These are phyloP conservation scores for Entomobrya multifasciata DNA, from an alignment of 2,888 invertebrate species.

Conservation along the genomic window DNA sequence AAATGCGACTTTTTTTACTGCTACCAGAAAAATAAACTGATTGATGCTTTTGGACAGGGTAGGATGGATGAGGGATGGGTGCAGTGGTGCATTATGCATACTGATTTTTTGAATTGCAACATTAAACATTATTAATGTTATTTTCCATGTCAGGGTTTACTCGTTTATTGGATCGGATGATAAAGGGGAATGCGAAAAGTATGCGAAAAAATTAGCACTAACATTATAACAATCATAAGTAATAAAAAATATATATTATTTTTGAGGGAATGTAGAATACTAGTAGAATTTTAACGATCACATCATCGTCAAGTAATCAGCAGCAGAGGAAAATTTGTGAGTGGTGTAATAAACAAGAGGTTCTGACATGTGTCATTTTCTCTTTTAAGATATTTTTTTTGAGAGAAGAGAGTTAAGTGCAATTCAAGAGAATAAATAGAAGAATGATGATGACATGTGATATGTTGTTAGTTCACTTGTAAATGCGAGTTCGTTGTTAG, in stretches of 20 bases:
- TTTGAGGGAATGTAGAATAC: not conserved
- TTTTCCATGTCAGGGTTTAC: constrained; percentile 59
- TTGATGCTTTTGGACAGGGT: constrained; percentile 42
- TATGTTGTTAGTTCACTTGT: constrained; percentile 41
- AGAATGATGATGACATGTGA: constrained; percentile 61
- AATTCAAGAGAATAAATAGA: constrained; percentile 18
- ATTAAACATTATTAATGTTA: not conserved
- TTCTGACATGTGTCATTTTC: constrained; percentile 73
- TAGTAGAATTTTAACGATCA: constrained; percentile 42
- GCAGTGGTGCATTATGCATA: constrained; percentile 53
- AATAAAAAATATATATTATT: constrained; percentile 35
- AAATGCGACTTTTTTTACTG: too few species aligned
- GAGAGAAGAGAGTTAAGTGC: not conserved
- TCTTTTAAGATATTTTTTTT: constrained; percentile 16
- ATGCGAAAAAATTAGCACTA: constrained; percentile 35
- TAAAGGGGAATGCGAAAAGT: constrained; percentile 4
- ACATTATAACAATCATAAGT: constrained; percentile 21
- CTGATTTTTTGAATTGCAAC: constrained; percentile 44
- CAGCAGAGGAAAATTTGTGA: constrained; percentile 55
- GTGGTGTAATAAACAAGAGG: constrained; percentile 71
- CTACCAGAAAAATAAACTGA: constrained; percentile 39
- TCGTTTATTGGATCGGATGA: not conserved
- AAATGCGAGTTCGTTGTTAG: not conserved
- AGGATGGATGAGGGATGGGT: constrained; percentile 37
- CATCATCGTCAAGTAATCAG: constrained; percentile 1